Evolutionary conservation across 2,797 vertebrate species (phyloP), one percentile per base, ranked within the genome.

Genomic region (Podargus strigoides): DNA sequence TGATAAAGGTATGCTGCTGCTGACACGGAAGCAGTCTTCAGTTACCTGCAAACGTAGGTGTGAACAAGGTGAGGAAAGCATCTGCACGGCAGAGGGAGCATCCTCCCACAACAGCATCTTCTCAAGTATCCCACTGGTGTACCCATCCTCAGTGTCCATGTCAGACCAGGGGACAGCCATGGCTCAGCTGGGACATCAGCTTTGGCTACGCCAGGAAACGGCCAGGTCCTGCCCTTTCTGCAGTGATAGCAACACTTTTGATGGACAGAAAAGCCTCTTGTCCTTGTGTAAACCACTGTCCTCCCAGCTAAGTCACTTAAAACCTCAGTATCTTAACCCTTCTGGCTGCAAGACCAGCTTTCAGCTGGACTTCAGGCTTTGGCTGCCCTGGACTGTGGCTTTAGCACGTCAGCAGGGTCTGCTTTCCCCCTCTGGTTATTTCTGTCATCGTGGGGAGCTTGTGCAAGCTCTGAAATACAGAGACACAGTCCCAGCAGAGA

Each of bases 81-180:
- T 12, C 32, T 37, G 23, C 21, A 7, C 4, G 18, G 44, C 41
- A 36, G 20, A 83, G 4, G 28, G 44, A 84, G 19, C 60, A 69
- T 56, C 15, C 12, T 79, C 55, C n/a, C 28, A 23, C 23, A 34
- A 19, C 6, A 3, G 13, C 5, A 6, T 9, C 26, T n/a, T 28
- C 78, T 60, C 22, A 4, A 17, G 37, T 41, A 52, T 23, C 28
- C 53, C 12, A 1, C 18, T 16, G 6, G 3, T 36, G 23, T 19
- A 12, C 39, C 34, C 44, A 42, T 28, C 36, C 26, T 26, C 1
- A 0, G n/a, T 9, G 12, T 32, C 28, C 0, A 0, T 12, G 17
- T 44, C 53, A 26, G 58, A 72, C 7, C 3, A 7, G 6, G 22
- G 21, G 17, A n/a, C 9, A 5, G n/a, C 39, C 39, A 8, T 0